Percentiles rank a stretch among this genome's conserved stretches.
Evolutionary conservation across 2,888 invertebrate species (phyloP).

Genomic region (Sturmia bella): DNA sequence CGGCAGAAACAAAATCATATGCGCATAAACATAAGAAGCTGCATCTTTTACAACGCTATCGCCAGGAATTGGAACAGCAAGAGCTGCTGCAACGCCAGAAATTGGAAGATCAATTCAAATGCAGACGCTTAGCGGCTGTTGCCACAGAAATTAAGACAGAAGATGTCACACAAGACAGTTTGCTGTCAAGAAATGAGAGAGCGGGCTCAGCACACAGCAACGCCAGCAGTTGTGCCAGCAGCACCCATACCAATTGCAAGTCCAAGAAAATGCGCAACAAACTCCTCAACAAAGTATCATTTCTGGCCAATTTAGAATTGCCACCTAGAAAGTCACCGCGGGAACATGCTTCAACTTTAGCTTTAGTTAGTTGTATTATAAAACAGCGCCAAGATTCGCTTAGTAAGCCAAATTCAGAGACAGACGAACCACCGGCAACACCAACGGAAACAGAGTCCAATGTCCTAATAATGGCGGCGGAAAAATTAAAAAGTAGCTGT

Average conservation of each 20-base stretch:
- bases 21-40: conserved; percentile 78
- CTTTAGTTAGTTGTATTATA: conserved; percentile 88
- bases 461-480: conserved; percentile 31
- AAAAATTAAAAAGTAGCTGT: conserved; percentile 40
- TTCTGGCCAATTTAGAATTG: conserved; percentile 75
- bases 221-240: conserved; percentile 75
- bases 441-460: conserved; percentile 47
- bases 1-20: conserved; percentile 56
- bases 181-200: conserved; percentile 71
- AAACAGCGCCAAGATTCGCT: conserved; percentile 81
- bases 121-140: not conserved
- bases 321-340: conserved; percentile 91
- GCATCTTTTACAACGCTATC: conserved; percentile 77
- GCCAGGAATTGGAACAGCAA: conserved; percentile 75
- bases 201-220: conserved; percentile 76
- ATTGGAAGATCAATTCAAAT: conserved; percentile 57
- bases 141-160: conserved; percentile 58
- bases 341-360: conserved; percentile 93
- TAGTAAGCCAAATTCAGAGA: conserved; percentile 78
- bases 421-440: conserved; percentile 74
- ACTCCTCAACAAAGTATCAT: conserved; percentile 76
- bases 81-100: conserved; percentile 70
- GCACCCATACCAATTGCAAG: conserved; percentile 72
- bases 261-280: conserved; percentile 75
- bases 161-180: conserved; percentile 66